A percentile compares a stretch with the other conserved stretches of the same genome.
phyloP scores from a whole-genome alignment of 2,113 vertebrate species.

The Elaphurus davidianus region DNA sequence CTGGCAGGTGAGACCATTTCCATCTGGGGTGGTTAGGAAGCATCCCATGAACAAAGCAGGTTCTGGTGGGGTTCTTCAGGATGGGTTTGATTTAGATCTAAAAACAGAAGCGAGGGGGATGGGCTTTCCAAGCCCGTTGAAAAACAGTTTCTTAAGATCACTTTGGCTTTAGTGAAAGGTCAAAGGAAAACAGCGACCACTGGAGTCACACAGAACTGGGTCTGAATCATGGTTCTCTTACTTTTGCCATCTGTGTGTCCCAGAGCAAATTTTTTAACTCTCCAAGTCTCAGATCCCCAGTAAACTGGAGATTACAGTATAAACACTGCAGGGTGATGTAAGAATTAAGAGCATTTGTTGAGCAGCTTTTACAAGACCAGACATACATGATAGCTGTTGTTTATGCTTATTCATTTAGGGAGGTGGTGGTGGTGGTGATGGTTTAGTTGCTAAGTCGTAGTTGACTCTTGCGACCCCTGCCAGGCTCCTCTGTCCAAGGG shows the following conservation, averaged over 20 bases:
- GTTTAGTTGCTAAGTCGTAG: not conserved
- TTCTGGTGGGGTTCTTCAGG: no score
- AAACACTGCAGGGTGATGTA: not conserved
- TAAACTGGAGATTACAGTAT: not conserved
- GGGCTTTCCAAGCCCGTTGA: not conserved
- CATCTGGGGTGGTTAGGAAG: not conserved
- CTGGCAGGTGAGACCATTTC: not conserved
- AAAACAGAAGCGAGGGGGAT: not conserved
- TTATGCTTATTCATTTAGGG: not conserved
- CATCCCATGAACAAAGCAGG: not conserved
- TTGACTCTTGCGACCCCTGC: not conserved
- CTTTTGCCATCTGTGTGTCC: not conserved
- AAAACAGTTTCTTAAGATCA: not conserved
- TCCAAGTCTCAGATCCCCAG: not conserved
- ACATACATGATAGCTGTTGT: not conserved
- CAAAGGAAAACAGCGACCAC: not conserved
- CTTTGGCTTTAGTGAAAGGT: not conserved
- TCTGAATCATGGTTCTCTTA: not conserved
- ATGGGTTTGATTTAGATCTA: not conserved
- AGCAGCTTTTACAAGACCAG: not conserved
- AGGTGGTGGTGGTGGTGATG: not conserved
- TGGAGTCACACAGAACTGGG: not conserved
- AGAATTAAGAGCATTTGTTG: not conserved
- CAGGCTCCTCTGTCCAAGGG: not conserved
- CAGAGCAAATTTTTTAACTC: not conserved